These are phyloP conservation scores for Aramus guarauna DNA, from an alignment of 2,113 vertebrate genomes.

Conservation along the genomic window DNA sequence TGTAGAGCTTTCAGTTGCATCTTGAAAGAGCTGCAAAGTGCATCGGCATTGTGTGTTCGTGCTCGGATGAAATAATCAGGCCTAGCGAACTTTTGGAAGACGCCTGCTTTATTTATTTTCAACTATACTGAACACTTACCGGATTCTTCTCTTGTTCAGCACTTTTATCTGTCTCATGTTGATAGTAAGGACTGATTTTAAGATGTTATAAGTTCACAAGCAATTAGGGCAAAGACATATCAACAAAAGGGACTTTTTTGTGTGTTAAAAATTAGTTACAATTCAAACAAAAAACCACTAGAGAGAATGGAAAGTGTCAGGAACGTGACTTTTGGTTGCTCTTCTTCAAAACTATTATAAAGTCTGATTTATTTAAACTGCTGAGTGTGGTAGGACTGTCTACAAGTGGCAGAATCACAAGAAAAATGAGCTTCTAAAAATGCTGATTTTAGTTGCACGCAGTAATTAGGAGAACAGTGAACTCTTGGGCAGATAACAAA, in stretches of 20 bases:
- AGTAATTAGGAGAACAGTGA: not conserved
- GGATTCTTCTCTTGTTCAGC: not conserved
- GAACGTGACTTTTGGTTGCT: not conserved
- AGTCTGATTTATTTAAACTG: not conserved
- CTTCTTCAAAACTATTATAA: not conserved
- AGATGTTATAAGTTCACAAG: not conserved
- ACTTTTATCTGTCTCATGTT: not conserved
- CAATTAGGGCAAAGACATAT: not conserved
- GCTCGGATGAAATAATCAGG: not conserved
- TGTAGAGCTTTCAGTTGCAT: not conserved
- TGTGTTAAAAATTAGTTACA: not conserved
- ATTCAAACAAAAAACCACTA: not conserved
- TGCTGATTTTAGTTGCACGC: not conserved
- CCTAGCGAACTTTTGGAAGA: not conserved
- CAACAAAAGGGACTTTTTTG: not conserved
- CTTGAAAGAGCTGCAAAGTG: not conserved
- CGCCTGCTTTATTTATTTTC: not conserved
- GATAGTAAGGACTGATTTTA: not conserved
- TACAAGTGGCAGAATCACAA: not conserved
- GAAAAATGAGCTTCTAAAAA: not conserved
- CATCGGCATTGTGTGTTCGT: not conserved
- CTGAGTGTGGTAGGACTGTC: not conserved
- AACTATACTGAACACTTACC: not conserved
- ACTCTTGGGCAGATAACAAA: not conserved
- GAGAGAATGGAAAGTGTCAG: not conserved